phyloP scores from a whole-genome alignment of 1,140 invertebrate genomes.

The Forficula auricularia region DNA sequence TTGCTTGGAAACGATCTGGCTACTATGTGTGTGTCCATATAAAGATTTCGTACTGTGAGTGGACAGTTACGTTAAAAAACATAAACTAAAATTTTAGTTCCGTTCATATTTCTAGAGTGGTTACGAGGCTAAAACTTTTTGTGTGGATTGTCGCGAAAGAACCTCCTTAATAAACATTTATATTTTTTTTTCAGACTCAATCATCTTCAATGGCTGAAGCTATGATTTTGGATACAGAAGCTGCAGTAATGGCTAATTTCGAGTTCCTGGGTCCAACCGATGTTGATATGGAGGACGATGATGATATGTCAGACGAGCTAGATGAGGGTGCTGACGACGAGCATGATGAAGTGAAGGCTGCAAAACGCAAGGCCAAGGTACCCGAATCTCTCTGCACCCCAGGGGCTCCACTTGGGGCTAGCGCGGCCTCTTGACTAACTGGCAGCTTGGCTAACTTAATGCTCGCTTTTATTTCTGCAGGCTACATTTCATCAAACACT shows the following conservation, averaged over 20 bases:
- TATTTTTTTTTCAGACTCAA: constrained; percentile 21
- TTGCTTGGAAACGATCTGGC: too few species aligned
- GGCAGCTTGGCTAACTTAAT: not conserved
- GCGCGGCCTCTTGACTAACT: not conserved
- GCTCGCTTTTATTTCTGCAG: not conserved
- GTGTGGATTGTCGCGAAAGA: too few species aligned
- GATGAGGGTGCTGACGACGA: constrained; percentile 42
- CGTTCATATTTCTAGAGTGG: too few species aligned
- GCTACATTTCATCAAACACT: not conserved
- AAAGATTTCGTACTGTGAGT: too few species aligned
- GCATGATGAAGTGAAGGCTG: constrained; percentile 39
- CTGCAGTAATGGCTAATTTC: constrained; percentile 88
- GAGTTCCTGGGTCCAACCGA: constrained; percentile 73
- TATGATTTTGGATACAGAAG: constrained; percentile 75
- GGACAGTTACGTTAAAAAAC: too few species aligned
- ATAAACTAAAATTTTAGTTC: too few species aligned
- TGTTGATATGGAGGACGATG: constrained; percentile 80
- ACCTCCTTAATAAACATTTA: too few species aligned
- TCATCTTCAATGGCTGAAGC: constrained; percentile 44
- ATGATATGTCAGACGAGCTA: constrained; percentile 55
- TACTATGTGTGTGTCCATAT: too few species aligned
- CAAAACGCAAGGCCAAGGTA: constrained; percentile 33
- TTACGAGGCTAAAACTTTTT: too few species aligned
- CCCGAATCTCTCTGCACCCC: not conserved
- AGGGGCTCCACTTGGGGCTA: not conserved